A percentile compares a stretch with the other conserved stretches of the same genome.
Conservation (phyloP, 2,797 vertebrate genomes). For the Falco novaeseelandiae region DNA sequence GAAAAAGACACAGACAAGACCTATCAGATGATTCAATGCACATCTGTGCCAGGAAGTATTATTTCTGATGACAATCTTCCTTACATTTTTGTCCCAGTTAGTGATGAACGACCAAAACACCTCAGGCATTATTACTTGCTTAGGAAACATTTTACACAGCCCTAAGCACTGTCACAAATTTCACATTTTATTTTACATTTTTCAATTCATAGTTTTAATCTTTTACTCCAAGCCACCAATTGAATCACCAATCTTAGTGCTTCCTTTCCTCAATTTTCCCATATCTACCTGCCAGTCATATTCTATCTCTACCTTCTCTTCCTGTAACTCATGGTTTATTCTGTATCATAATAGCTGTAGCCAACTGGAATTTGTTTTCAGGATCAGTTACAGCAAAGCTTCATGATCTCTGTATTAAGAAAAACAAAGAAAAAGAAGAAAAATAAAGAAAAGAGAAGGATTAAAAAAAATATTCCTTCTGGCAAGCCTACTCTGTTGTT, state of each 20-base stretch:
- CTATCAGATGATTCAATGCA: background rate
- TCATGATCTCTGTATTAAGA: background rate
- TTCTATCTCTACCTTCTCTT: background rate
- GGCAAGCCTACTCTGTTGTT: background rate
- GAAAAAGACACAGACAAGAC: background rate
- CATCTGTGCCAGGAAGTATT: background rate
- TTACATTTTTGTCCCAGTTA: background rate
- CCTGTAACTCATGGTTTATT: background rate
- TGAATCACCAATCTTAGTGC: background rate
- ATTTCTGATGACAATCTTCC: background rate
- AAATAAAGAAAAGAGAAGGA: fast-evolving
- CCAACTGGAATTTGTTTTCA: background rate
- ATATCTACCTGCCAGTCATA: background rate
- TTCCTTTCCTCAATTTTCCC: background rate
- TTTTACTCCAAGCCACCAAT: background rate
- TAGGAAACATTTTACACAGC: background rate
- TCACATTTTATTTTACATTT: background rate
- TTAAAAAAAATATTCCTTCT: background rate
- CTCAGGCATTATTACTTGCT: background rate
- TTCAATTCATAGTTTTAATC: background rate
- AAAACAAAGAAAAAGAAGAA: no score
- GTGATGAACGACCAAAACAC: background rate
- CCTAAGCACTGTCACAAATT: background rate
- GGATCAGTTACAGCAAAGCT: background rate
- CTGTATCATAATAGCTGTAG: background rate